Conservation (phyloP, 2,888 invertebrate species). For the Zygothrica quintamaculata region DNA sequence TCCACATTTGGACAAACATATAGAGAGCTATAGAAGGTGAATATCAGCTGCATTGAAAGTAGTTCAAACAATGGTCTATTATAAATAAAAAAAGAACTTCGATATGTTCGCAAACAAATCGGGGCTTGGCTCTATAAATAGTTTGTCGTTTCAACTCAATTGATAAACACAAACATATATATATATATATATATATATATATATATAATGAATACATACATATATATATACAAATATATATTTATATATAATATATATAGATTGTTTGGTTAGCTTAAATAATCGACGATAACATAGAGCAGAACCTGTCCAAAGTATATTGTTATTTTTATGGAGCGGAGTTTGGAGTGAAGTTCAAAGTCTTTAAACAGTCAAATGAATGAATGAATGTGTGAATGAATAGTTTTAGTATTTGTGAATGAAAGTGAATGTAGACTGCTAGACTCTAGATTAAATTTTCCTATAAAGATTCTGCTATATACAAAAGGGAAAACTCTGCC, state of each 20-base stretch:
- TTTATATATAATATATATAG: no score
- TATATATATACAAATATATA: no score
- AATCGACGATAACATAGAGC: constrained; percentile 44
- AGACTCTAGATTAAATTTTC: no score
- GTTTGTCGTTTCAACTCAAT: constrained; percentile 35
- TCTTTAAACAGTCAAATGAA: background rate
- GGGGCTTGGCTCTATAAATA: constrained; percentile 43
- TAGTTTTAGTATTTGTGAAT: constrained; percentile 39
- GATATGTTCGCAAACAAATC: constrained; percentile 12
- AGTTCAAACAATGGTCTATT: constrained; percentile 21
- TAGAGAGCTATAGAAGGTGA: background rate
- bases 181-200: no score
- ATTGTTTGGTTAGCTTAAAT: constrained; percentile 43
- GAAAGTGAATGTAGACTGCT: constrained; percentile 26
- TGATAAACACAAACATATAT: no score
- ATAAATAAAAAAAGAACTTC: constrained; percentile 27
- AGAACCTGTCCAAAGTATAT: background rate
- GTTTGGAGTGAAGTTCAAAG: no score
- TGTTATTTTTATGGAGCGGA: no score
- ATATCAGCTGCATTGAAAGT: background rate
- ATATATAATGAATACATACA: no score
- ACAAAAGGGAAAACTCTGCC: no score
- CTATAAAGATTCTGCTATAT: no score
- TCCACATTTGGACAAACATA: no score
- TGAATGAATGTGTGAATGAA: constrained; percentile 39